Evolutionary conservation across 1,140 invertebrate species (phyloP).

Genomic region (Carcinoscorpius rotundicauda): DNA sequence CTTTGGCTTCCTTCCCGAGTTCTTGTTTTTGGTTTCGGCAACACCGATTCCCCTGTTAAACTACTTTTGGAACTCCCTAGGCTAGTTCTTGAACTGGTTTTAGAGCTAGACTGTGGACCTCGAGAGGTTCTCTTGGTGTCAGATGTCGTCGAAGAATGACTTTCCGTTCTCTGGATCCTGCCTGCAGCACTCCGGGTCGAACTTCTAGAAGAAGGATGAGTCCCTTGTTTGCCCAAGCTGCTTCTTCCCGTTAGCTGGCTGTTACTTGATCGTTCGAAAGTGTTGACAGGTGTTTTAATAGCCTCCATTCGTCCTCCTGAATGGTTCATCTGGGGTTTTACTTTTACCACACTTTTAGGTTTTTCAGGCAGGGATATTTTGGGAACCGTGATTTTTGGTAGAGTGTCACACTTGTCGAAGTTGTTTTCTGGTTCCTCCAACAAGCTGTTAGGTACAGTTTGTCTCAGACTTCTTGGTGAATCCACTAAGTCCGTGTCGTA

Average conservation of each 20-base stretch:
- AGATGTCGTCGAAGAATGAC: conserved; percentile 16
- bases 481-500: conserved; percentile 19
- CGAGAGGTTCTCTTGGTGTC: conserved; percentile 12
- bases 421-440: too few species aligned
- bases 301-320: neutral
- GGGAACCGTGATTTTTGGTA: neutral
- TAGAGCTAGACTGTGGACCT: conserved; percentile 6
- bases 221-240: neutral
- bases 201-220: conserved; percentile 14
- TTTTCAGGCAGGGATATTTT: neutral
- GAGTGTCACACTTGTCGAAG: too few species aligned
- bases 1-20: neutral
- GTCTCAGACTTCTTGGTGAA: conserved; percentile 14
- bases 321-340: neutral
- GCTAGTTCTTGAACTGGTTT: conserved; percentile 49
- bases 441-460: conserved; percentile 6
- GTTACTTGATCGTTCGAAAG: neutral
- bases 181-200: conserved; percentile 10
- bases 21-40: neutral
- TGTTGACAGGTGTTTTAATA: neutral
- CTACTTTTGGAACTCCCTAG: conserved; percentile 66
- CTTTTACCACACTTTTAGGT: neutral
- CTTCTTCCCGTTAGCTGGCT: too few species aligned
- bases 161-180: conserved; percentile 8
- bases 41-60: conserved; percentile 39